Percentiles rank a stretch among this genome's conserved stretches.
Conservation (phyloP, 2,888 invertebrate species). For the Limenitis camilla region DNA sequence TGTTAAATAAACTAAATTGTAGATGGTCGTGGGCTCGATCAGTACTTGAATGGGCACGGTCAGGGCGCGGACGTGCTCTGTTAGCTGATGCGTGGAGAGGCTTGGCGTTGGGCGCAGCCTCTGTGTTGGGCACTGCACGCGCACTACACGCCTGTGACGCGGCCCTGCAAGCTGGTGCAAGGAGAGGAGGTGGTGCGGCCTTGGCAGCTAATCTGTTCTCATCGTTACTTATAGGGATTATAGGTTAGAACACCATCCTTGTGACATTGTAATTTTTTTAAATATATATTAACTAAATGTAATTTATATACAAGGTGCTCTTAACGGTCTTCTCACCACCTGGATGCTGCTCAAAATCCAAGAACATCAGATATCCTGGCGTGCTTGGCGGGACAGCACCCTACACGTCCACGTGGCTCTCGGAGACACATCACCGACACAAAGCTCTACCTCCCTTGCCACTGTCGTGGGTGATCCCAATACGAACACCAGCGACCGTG, state of each 20-base stretch:
- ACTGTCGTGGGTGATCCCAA: constrained; percentile 37
- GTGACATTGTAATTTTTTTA: neutral
- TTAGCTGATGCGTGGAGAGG: constrained; percentile 60
- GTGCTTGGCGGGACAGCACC: constrained; percentile 63
- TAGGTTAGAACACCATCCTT: constrained; percentile 33
- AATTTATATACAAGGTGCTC: constrained; percentile 41
- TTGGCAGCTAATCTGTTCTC: constrained; percentile 64
- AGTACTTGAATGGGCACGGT: constrained; percentile 54
- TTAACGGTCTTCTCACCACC: constrained; percentile 64
- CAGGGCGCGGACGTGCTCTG: constrained; percentile 59
- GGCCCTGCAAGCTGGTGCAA: constrained; percentile 60
- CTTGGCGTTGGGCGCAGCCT: constrained; percentile 54
- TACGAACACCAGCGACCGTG: constrained; percentile 45
- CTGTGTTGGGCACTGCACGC: constrained; percentile 63
- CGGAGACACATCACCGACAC: constrained; percentile 26
- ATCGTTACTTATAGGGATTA: constrained; percentile 62
- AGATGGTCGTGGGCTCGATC: constrained; percentile 65
- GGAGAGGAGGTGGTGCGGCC: constrained; percentile 53
- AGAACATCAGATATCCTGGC: constrained; percentile 68
- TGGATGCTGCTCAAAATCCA: constrained; percentile 70
- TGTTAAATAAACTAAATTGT: neutral
- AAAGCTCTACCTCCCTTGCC: constrained; percentile 35
- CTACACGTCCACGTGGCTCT: constrained; percentile 62
- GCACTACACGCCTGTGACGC: constrained; percentile 66
- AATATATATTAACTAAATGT: neutral